A percentile compares a stretch with the other conserved stretches of the same genome.
Conservation (phyloP, 2,888 invertebrate genomes). For the Ypsolopha scabrella region DNA sequence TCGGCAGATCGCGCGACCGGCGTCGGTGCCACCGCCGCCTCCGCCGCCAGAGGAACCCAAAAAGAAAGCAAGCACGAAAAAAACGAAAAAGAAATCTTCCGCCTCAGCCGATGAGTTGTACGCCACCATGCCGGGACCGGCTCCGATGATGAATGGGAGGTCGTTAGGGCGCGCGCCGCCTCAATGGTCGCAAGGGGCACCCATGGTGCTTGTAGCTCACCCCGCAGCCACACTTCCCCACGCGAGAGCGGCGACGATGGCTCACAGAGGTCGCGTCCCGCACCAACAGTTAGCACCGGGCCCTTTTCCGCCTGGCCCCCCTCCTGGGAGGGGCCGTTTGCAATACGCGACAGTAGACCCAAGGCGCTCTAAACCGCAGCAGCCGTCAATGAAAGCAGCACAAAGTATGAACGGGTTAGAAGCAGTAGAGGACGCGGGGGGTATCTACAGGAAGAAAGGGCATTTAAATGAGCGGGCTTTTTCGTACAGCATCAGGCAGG, state of each 20-base stretch:
- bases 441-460: conserved; percentile 91
- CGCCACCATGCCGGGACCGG: conserved; percentile 66
- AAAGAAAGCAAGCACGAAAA: conserved; percentile 69
- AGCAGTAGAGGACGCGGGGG: conserved; percentile 72
- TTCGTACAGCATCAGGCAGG: conserved; percentile 93
- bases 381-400: conserved; percentile 72
- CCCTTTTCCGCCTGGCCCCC: conserved; percentile 49
- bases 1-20: conserved; percentile 83
- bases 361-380: conserved; percentile 73
- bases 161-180: conserved; percentile 58
- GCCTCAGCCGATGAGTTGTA: conserved; percentile 72
- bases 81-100: conserved; percentile 68
- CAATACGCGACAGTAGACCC: conserved; percentile 75
- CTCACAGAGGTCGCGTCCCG: conserved; percentile 71
- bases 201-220: conserved; percentile 62
- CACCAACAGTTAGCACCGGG: conserved; percentile 60
- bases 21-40: conserved; percentile 87
- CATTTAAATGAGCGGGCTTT: conserved; percentile 94
- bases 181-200: conserved; percentile 33
- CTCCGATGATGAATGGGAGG: conserved; percentile 51
- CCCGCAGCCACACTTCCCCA: conserved; percentile 58
- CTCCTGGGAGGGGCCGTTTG: conserved; percentile 47
- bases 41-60: conserved; percentile 77
- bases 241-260: conserved; percentile 59
- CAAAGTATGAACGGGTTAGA: conserved; percentile 77